phyloP scores from a whole-genome alignment of 2,797 vertebrate species.

The Phalanger gymnotis region DNA sequence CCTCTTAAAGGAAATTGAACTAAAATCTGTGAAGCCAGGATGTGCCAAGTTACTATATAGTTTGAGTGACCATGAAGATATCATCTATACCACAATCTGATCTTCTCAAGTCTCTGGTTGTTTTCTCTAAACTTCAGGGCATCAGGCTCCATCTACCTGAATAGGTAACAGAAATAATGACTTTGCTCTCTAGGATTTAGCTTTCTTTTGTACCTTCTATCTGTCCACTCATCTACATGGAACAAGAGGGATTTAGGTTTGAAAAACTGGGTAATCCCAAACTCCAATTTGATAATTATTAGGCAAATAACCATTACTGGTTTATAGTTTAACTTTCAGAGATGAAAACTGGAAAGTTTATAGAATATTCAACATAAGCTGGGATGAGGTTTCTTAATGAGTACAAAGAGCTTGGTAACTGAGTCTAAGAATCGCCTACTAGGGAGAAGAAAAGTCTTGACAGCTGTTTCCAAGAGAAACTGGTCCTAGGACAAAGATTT shows the following conservation, averaged over 20 bases:
- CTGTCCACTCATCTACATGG: neutral
- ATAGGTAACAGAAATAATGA: neutral
- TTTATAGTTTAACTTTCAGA: neutral
- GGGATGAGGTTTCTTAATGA: too few species aligned
- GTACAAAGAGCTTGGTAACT: too few species aligned
- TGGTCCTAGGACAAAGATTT: neutral
- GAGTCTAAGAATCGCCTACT: neutral
- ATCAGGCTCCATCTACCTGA: neutral
- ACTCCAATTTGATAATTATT: neutral
- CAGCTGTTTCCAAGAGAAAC: neutral
- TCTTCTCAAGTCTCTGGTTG: neutral
- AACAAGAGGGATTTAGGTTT: neutral
- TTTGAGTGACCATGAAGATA: neutral
- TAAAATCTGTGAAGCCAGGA: neutral
- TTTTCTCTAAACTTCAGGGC: neutral
- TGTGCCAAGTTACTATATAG: neutral
- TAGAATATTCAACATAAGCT: neutral
- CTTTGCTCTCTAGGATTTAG: too few species aligned
- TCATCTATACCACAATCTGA: neutral
- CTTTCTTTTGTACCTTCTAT: neutral
- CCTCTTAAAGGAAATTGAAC: neutral
- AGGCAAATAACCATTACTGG: neutral
- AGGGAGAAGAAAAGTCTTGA: neutral
- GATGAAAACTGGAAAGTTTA: neutral
- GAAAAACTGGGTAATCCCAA: neutral